Percentiles rank a stretch among this genome's conserved stretches.
Evolutionary conservation across 2,113 vertebrate genomes (phyloP).

Genomic region (Cromileptes altivelis): DNA sequence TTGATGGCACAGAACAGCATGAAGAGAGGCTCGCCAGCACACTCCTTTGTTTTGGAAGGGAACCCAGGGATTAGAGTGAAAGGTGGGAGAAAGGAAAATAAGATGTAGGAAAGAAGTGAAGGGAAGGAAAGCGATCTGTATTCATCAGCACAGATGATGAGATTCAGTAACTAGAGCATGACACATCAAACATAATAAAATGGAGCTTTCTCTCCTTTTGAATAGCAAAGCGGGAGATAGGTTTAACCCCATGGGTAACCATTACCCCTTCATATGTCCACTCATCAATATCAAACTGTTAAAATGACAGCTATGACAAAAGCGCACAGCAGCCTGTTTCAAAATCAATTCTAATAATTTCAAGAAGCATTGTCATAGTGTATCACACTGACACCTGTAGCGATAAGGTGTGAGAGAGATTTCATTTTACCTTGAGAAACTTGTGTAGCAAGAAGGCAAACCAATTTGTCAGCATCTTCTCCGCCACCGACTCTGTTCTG

Average conservation of each 20-base stretch:
- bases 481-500: constrained; percentile 88
- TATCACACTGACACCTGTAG: constrained; percentile 54
- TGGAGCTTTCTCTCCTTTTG: background rate
- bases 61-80: constrained; percentile 53
- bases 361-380: background rate
- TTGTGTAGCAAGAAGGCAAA: constrained; percentile 95
- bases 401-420: constrained; percentile 26
- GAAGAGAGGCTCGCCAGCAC: constrained; percentile 94
- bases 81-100: constrained; percentile 54
- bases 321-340: constrained; percentile 37
- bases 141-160: constrained; percentile 39
- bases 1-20: constrained; percentile 98
- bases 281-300: constrained; percentile 38
- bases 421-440: constrained; percentile 91
- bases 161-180: constrained; percentile 19
- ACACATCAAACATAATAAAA: constrained; percentile 39
- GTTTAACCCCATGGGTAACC: constrained; percentile 40
- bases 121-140: constrained; percentile 38
- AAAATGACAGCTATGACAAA: constrained; percentile 22
- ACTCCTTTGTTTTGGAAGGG: constrained; percentile 86
- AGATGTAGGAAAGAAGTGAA: constrained; percentile 20
- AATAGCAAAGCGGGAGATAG: constrained; percentile 17
- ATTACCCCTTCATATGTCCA: constrained; percentile 23
- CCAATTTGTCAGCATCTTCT: constrained; percentile 98
- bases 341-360: constrained; percentile 56